These are phyloP conservation scores for Alligator mississippiensis DNA, from an alignment of 2,113 vertebrate genomes.

Conservation along the genomic window DNA sequence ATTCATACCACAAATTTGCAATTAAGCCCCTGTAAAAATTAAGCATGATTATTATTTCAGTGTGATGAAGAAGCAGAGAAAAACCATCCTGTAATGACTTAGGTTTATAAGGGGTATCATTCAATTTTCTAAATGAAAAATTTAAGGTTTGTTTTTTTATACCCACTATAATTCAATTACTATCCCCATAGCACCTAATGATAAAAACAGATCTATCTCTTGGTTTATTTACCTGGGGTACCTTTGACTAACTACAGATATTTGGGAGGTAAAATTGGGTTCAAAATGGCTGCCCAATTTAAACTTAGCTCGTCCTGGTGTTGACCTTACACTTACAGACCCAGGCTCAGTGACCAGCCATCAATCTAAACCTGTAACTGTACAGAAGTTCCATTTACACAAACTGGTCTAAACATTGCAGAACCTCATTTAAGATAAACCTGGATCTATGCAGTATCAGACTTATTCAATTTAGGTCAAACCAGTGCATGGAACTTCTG, in stretches of 20 bases:
- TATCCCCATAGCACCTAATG: constrained; percentile 11
- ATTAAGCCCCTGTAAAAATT: constrained; percentile 39
- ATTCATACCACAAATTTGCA: constrained; percentile 33
- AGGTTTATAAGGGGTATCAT: not conserved
- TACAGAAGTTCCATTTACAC: too few relatives aligned
- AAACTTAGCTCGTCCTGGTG: too few relatives aligned
- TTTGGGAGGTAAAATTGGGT: too few relatives aligned
- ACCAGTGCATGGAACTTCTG: too few relatives aligned
- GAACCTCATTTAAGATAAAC: too few relatives aligned
- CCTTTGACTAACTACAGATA: not conserved
- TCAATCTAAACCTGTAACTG: too few relatives aligned
- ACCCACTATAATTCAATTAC: constrained; percentile 18
- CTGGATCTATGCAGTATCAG: too few relatives aligned
- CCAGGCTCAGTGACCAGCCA: too few relatives aligned
- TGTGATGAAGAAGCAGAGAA: constrained; percentile 8
- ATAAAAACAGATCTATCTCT: constrained; percentile 7
- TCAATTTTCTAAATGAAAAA: not conserved
- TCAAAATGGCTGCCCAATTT: too few relatives aligned
- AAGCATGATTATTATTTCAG: not conserved
- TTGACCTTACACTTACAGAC: too few relatives aligned
- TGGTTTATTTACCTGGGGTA: constrained; percentile 41
- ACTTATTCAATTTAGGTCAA: too few relatives aligned
- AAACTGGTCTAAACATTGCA: too few relatives aligned
- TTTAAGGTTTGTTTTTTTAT: not conserved
- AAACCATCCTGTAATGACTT: not conserved